A percentile compares a stretch with the other conserved stretches of the same genome.
Conservation (phyloP, 53 echinoderm and acorn worm species). For the Holothuria scabra region DNA sequence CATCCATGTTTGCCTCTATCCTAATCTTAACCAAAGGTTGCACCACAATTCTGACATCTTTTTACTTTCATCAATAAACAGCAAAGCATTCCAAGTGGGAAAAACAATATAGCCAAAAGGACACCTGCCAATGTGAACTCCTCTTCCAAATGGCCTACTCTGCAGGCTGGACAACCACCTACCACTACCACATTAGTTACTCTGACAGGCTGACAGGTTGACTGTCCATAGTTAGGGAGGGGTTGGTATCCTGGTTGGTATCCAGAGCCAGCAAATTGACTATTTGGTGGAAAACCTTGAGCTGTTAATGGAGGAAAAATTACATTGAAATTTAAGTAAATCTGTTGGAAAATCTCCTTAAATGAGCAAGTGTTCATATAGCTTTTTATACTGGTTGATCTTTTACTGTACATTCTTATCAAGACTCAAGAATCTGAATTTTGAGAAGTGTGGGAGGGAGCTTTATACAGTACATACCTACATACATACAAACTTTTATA, state of each 20-base stretch:
- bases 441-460: too few species aligned
- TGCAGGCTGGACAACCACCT: constrained; percentile 62
- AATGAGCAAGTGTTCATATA: too few species aligned
- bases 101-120: constrained; percentile 48
- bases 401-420: too few species aligned
- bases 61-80: constrained; percentile 48
- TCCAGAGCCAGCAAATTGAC: constrained; percentile 14
- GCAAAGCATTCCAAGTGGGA: constrained; percentile 54
- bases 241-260: constrained; percentile 60
- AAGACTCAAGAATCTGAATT: too few species aligned
- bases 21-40: constrained; percentile 37
- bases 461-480: too few species aligned
- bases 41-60: constrained; percentile 54
- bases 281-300: constrained; percentile 48
- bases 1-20: too few species aligned
- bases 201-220: constrained; percentile 34
- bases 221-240: not conserved
- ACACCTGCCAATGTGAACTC: constrained; percentile 49
- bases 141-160: constrained; percentile 59
- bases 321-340: too few species aligned
- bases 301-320: constrained; percentile 1
- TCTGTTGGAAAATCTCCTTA: too few species aligned
- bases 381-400: too few species aligned
- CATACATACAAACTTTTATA: too few species aligned
- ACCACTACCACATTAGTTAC: constrained; percentile 62